Percentiles rank a stretch among this genome's conserved stretches.
Conservation (phyloP, 2,888 invertebrate genomes). For the Lacanobia wlatinum region DNA sequence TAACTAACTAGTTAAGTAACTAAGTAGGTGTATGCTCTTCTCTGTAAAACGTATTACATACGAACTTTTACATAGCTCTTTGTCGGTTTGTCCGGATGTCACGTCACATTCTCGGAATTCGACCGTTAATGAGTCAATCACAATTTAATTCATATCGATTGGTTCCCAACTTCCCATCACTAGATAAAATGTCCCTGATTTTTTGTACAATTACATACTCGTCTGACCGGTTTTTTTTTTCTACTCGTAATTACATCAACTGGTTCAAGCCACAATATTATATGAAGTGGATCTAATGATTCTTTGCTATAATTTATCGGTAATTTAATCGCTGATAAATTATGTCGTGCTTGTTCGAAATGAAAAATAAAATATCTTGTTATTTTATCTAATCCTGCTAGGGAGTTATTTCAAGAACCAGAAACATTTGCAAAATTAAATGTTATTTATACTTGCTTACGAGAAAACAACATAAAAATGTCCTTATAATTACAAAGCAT, state of each 20-base stretch:
- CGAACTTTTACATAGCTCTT: constrained; percentile 25
- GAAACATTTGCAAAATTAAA: constrained; percentile 37
- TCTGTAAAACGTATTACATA: neutral
- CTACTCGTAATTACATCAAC: constrained; percentile 63
- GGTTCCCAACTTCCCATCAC: constrained; percentile 70
- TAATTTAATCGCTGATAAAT: constrained; percentile 39
- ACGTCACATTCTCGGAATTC: constrained; percentile 47
- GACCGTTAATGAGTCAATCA: constrained; percentile 62
- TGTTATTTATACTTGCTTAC: constrained; percentile 40
- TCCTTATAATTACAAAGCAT: constrained; percentile 48
- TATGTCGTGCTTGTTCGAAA: constrained; percentile 10
- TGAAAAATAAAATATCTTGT: constrained; percentile 2
- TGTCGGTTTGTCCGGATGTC: constrained; percentile 30
- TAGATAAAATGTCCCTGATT: constrained; percentile 68
- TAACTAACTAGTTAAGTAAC: neutral
- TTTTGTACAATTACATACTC: constrained; percentile 68
- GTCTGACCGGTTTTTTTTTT: constrained; percentile 69
- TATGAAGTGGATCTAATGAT: constrained; percentile 56
- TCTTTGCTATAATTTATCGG: constrained; percentile 52
- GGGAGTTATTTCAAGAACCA: neutral
- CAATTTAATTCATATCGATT: constrained; percentile 63
- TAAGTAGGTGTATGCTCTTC: neutral
- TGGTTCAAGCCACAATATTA: constrained; percentile 64
- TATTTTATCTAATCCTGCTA: constrained; percentile 8
- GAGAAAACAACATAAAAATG: constrained; percentile 50